These are phyloP conservation scores for Pristiophorus japonicus DNA, from an alignment of 2,113 vertebrate species.

Conservation along the genomic window DNA sequence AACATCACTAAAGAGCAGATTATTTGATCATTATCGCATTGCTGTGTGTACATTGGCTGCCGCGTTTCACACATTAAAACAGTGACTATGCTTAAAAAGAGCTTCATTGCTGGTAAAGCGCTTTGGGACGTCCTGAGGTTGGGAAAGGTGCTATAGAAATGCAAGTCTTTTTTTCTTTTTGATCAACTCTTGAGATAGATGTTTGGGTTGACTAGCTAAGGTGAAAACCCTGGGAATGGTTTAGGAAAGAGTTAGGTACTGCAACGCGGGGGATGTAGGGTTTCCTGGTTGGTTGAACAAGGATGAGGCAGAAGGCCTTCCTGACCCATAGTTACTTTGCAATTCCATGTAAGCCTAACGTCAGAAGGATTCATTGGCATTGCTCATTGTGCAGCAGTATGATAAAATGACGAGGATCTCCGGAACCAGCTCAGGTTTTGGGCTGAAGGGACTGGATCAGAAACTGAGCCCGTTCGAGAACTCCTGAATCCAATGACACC, in stretches of 20 bases:
- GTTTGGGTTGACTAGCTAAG: not conserved
- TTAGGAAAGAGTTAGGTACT: not conserved
- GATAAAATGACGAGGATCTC: not conserved
- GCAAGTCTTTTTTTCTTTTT: not conserved
- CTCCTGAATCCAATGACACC: not conserved
- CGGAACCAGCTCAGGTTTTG: not conserved
- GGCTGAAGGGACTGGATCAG: not conserved
- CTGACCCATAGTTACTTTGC: no score
- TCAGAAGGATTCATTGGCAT: not conserved
- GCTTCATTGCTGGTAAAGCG: not conserved
- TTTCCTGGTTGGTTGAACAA: not conserved
- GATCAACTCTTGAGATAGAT: not conserved
- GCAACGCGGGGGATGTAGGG: not conserved
- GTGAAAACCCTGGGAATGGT: not conserved
- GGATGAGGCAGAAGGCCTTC: no score
- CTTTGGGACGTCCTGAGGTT: no score
- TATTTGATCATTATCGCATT: not conserved
- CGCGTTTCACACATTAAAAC: not conserved
- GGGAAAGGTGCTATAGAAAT: not conserved
- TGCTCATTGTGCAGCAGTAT: not conserved
- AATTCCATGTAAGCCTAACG: no score
- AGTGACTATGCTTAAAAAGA: not conserved
- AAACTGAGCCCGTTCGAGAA: not conserved
- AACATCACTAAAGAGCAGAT: not conserved
- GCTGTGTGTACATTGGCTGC: not conserved